Evolutionary conservation across 2,888 invertebrate species (phyloP).

Genomic region (Masnerella sp.): DNA sequence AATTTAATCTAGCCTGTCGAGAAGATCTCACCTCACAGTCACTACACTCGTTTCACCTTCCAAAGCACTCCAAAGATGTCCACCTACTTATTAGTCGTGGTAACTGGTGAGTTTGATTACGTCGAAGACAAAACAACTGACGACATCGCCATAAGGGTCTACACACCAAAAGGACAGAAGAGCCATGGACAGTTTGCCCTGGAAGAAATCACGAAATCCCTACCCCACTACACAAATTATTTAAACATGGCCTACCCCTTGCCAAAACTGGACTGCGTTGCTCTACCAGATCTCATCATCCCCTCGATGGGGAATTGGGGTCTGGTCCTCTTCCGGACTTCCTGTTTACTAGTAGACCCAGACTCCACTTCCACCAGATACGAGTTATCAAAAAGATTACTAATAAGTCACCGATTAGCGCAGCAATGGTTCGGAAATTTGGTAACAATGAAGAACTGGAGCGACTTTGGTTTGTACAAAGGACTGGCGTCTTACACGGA

Average conservation of each 20-base stretch:
- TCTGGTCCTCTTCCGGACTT: conserved; percentile 86
- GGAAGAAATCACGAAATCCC: conserved; percentile 93
- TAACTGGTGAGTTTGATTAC: conserved; percentile 96
- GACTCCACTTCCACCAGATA: conserved; percentile 91
- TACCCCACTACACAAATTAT: conserved; percentile 96
- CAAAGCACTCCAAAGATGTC: conserved; percentile 55
- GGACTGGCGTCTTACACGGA: conserved; percentile 98
- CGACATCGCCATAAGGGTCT: conserved; percentile 89
- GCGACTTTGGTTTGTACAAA: conserved; percentile 96
- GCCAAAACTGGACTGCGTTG: conserved; percentile 97
- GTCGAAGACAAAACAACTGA: conserved; percentile 91
- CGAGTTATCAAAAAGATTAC: conserved; percentile 91
- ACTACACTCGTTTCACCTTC: conserved; percentile 49
- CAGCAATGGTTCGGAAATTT: conserved; percentile 99
- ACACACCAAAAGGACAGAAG: conserved; percentile 93
- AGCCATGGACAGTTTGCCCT: conserved; percentile 95
- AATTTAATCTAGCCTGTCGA: conserved; percentile 44
- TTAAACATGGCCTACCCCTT: conserved; percentile 96
- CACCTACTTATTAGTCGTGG: conserved; percentile 78
- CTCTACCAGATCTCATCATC: conserved; percentile 95
- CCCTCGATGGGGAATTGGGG: conserved; percentile 99
- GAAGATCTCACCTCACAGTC: not conserved
- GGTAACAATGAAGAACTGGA: conserved; percentile 99
- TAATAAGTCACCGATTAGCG: conserved; percentile 95
- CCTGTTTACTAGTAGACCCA: conserved; percentile 93